phyloP scores from a whole-genome alignment of 2,797 vertebrate species.

The Sebastes vulpes region DNA sequence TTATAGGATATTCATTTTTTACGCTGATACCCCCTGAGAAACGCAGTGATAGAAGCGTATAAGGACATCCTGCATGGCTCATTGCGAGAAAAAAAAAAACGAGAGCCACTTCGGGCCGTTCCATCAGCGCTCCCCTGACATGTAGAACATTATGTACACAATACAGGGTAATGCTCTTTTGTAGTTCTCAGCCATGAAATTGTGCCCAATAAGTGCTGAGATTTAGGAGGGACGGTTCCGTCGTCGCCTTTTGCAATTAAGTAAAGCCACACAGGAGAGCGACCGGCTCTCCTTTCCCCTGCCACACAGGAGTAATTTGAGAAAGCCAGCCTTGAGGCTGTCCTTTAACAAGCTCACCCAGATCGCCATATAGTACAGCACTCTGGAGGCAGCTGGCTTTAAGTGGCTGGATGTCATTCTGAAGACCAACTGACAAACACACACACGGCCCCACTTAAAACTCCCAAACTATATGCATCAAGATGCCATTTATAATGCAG shows the following conservation, averaged over 20 bases:
- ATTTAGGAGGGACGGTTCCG: slow-evolving; percentile 36
- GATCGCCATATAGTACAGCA: slow-evolving; percentile 42
- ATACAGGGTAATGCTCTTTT: slow-evolving; percentile 43
- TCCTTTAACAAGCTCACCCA: slow-evolving; percentile 75
- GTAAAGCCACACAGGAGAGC: slow-evolving; percentile 57
- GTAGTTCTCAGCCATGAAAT: slow-evolving; percentile 61
- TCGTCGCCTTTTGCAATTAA: slow-evolving; percentile 71
- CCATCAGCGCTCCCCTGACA: slow-evolving; percentile 38
- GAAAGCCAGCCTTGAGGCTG: slow-evolving; percentile 72
- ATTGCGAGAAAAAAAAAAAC: slow-evolving; percentile 24
- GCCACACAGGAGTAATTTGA: slow-evolving; percentile 72
- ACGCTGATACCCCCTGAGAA: slow-evolving; percentile 63
- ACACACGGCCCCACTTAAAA: slow-evolving; percentile 38
- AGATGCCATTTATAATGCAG: slow-evolving; percentile 30
- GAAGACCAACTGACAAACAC: slow-evolving; percentile 70
- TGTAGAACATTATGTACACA: slow-evolving; percentile 47
- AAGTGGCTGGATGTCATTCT: slow-evolving; percentile 68
- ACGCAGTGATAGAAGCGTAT: slow-evolving; percentile 37
- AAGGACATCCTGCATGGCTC: slow-evolving; percentile 54
- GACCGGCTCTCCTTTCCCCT: slow-evolving; percentile 28
- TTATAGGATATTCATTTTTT: slow-evolving; percentile 74
- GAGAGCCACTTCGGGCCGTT: not conserved
- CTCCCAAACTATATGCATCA: slow-evolving; percentile 21
- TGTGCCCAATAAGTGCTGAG: slow-evolving; percentile 53
- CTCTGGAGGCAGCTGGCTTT: slow-evolving; percentile 72